Conservation (phyloP, 2,888 invertebrate genomes). For the Cordylochernes scorpioides region DNA sequence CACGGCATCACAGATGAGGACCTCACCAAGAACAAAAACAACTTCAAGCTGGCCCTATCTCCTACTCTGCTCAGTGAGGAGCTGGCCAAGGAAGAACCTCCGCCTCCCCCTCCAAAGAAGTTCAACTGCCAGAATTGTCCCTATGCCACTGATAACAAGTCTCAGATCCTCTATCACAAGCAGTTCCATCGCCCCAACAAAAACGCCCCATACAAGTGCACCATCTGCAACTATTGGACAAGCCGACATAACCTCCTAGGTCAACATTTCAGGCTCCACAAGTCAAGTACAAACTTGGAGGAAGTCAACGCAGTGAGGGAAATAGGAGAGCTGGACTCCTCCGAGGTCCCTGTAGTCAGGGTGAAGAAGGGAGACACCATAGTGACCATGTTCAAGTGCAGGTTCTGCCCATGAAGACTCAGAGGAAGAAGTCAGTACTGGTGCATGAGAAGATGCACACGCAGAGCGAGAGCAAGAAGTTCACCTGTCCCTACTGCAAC, state of each 20-base stretch:
- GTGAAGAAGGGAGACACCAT: constrained; percentile 42
- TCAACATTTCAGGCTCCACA: constrained; percentile 51
- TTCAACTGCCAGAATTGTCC: constrained; percentile 51
- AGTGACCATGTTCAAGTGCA: constrained; percentile 55
- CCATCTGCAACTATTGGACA: constrained; percentile 52
- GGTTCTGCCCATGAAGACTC: constrained; percentile 57
- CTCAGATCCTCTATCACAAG: constrained; percentile 58
- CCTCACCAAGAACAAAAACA: too few species aligned
- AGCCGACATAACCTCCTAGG: constrained; percentile 47
- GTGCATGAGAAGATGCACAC: constrained; percentile 56
- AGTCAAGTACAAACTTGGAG: constrained; percentile 2
- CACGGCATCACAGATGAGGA: constrained; percentile 26
- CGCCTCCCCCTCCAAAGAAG: too few species aligned
- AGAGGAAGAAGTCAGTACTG: constrained; percentile 47
- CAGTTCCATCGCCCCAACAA: constrained; percentile 46
- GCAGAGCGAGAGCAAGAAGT: constrained; percentile 13
- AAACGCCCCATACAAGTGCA: constrained; percentile 49
- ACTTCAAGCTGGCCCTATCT: not conserved
- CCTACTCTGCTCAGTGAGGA: not conserved
- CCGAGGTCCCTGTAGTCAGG: constrained; percentile 39
- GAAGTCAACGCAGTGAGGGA: constrained; percentile 1
- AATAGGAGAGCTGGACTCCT: not conserved
- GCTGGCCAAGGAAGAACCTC: not conserved
- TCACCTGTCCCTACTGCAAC: constrained; percentile 42
- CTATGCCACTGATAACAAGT: constrained; percentile 56